Percentiles rank a stretch among this genome's conserved stretches.
These are phyloP conservation scores for Heterocephalus glaber DNA, from an alignment of 2,113 vertebrate genomes.

Conservation along the genomic window DNA sequence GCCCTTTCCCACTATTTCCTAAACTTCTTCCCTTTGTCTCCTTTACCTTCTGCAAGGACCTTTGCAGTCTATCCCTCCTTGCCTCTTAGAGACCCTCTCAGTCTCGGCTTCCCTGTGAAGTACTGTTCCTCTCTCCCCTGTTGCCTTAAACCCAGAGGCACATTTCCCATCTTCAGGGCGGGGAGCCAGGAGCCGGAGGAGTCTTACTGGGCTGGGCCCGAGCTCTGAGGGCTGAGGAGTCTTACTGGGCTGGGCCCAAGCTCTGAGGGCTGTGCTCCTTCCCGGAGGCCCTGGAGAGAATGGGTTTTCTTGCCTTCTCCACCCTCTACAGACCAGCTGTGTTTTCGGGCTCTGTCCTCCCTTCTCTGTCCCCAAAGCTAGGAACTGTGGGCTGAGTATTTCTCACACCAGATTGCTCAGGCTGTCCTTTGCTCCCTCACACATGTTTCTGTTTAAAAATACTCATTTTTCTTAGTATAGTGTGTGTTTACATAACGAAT, in stretches of 20 bases:
- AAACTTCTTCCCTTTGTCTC: not conserved
- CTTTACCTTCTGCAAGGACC: not conserved
- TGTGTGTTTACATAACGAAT: not conserved
- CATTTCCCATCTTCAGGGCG: not conserved
- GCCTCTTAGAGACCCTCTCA: not conserved
- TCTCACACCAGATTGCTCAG: not conserved
- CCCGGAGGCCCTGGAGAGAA: not conserved
- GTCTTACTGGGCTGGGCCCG: not conserved
- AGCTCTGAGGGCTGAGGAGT: not conserved
- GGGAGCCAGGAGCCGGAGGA: not conserved
- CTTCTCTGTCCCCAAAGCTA: not conserved
- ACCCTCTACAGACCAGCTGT: not conserved
- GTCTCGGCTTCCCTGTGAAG: not conserved
- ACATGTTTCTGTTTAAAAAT: not conserved
- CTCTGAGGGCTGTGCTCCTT: not conserved
- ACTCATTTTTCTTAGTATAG: not conserved
- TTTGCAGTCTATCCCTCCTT: slow-evolving; percentile 9
- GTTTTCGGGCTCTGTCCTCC: not conserved
- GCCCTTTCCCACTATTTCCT: not conserved
- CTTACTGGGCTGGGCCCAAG: no score
- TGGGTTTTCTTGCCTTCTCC: not conserved
- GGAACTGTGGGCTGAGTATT: not conserved
- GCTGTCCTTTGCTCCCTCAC: not conserved
- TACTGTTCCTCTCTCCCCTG: not conserved
- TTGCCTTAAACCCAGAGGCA: not conserved